These are phyloP conservation scores for Oncorhynchus keta DNA, from an alignment of 2,113 vertebrate species.

Conservation along the genomic window DNA sequence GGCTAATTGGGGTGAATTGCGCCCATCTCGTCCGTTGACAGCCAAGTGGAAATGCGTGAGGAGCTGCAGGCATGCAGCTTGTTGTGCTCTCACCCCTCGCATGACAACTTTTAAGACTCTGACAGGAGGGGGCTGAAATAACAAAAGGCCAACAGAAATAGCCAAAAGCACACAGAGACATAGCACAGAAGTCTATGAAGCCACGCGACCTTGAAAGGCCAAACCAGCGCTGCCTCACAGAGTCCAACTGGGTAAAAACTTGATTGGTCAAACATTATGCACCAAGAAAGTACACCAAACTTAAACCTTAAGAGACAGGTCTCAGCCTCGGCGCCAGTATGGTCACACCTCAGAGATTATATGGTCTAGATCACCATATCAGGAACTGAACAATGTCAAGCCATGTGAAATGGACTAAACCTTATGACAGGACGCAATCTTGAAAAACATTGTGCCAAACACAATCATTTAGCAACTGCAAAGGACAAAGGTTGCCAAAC, in stretches of 20 bases:
- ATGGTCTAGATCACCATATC: too few species aligned
- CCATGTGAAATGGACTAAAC: neutral
- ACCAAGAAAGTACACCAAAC: neutral
- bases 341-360: too few species aligned
- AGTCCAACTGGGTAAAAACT: neutral
- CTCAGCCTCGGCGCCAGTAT: neutral
- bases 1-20: constrained; percentile 76
- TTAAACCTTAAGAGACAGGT: neutral
- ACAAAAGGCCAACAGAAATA: neutral
- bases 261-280: neutral
- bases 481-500: neutral
- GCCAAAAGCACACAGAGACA: neutral
- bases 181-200: neutral
- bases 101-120: constrained; percentile 63
- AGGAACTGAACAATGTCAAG: neutral
- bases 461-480: neutral
- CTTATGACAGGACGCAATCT: neutral
- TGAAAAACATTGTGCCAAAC: neutral
- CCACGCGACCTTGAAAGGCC: neutral
- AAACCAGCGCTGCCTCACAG: neutral
- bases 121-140: constrained; percentile 23
- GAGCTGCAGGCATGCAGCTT: constrained; percentile 65
- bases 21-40: constrained; percentile 67
- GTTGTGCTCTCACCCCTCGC: constrained; percentile 61
- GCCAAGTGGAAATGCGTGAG: constrained; percentile 65